A percentile compares a stretch with the other conserved stretches of the same genome.
Conservation (phyloP, 2,888 invertebrate species). For the Phorcus lineatus region DNA sequence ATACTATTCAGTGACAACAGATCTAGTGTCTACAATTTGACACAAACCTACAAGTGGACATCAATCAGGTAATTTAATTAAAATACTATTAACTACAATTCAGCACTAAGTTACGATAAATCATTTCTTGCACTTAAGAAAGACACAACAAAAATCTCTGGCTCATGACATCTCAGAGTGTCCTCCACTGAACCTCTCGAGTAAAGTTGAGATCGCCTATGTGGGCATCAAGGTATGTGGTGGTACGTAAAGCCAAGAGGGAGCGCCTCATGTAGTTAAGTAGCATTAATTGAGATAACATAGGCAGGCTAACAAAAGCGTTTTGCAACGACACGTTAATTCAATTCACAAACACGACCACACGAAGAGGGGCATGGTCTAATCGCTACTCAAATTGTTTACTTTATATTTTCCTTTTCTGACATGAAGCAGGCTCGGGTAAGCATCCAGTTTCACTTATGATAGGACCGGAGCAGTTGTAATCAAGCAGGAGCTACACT, state of each 20-base stretch:
- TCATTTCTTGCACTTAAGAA: no score
- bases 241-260: neutral
- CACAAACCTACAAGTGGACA: no score
- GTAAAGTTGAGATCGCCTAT: no score
- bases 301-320: conserved; percentile 15
- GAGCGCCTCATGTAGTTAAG: neutral
- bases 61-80: no score
- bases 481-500: neutral
- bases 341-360: conserved; percentile 21
- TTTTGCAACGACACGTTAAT: conserved; percentile 14
- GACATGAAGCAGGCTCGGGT: neutral
- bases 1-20: no score
- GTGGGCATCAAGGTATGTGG: neutral
- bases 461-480: neutral
- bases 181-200: no score
- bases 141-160: no score
- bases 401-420: conserved; percentile 18
- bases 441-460: neutral
- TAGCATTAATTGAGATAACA: conserved; percentile 22
- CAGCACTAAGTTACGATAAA: no score
- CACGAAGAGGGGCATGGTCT: conserved; percentile 2
- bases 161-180: no score
- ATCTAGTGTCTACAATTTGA: no score
- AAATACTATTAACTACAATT: no score
- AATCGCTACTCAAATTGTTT: conserved; percentile 15